Base-by-base conservation (phyloP, 2,888 invertebrate genomes). In the Blera fallax region DNA sequence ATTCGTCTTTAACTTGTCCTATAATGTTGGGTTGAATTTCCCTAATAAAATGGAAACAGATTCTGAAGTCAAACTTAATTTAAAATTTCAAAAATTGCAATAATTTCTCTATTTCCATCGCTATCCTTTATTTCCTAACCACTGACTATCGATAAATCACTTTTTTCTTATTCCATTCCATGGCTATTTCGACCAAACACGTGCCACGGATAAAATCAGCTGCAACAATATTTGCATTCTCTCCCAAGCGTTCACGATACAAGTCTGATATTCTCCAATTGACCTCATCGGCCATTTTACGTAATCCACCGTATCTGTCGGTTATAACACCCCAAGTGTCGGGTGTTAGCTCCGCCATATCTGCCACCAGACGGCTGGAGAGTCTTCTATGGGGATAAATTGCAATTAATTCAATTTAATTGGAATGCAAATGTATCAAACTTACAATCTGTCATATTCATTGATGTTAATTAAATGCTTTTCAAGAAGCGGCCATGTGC, bases 301-400 rank as follows among this genome's bases (percentile, higher is more conserved):
- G 92, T 29, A 95, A 91, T 34, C 94, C 94, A 34, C 94, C 94
- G 6, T 93, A 92, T 67, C 93, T 92, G 87, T 94, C 93, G 37
- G 94, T 91, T 32, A 95, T 91, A 2, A 95, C 93, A 87, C 94
- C 94, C 89, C 93, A 91, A 0, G 94, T 91, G 87, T 93, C 93
- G 0, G 95, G 95, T 0, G 95, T 95, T 52, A 95, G 88, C 90
- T 95, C 94, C 0, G 95, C 95, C 95, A 95, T 95, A 70, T 95
- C 93, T 18, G 95, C 94, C 88, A 94, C 92, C 1, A 93, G 92
- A 6, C 92, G 90, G 50, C 91, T 91, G 0, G 90, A 90, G 21
- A 90, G 88, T 6, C 90, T 88, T 16, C 90, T 91, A 70, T 37
- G 32, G 29, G 91, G 93, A 8, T 29, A 48, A 58, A 50, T 54